phyloP scores from a whole-genome alignment of 2,797 vertebrate genomes.

The Darevskia nairensis region DNA sequence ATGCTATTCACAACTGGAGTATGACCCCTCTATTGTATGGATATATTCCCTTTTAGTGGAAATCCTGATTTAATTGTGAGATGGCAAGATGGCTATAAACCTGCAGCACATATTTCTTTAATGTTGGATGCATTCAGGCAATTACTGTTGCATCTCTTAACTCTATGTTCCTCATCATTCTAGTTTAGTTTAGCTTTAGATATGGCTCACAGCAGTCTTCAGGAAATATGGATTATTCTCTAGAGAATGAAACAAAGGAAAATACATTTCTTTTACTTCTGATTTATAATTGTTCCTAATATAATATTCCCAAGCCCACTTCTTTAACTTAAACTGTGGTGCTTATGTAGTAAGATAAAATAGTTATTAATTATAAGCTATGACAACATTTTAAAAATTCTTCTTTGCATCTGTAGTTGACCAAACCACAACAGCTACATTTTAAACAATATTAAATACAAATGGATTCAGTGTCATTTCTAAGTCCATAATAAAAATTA shows the following conservation, averaged over 20 bases:
- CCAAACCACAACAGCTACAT: slow-evolving; percentile 82
- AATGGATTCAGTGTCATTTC: slow-evolving; percentile 87
- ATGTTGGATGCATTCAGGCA: slow-evolving; percentile 72
- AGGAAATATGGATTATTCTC: slow-evolving; percentile 76
- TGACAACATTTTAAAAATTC: slow-evolving; percentile 78
- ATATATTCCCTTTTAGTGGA: slow-evolving; percentile 73
- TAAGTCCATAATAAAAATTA: slow-evolving; percentile 86
- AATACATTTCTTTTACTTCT: slow-evolving; percentile 74
- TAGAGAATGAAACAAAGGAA: slow-evolving; percentile 80
- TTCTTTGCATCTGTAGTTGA: slow-evolving; percentile 79
- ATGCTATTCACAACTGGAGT: slow-evolving; percentile 53
- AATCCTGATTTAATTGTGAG: slow-evolving; percentile 71
- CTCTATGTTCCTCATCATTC: slow-evolving; percentile 70
- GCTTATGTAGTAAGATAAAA: slow-evolving; percentile 78
- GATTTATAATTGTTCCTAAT: slow-evolving; percentile 81
- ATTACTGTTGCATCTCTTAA: slow-evolving; percentile 73
- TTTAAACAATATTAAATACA: slow-evolving; percentile 85
- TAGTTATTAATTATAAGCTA: slow-evolving; percentile 80
- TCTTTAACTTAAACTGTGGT: slow-evolving; percentile 81
- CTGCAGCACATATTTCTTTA: slow-evolving; percentile 71
- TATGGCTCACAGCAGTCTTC: slow-evolving; percentile 83
- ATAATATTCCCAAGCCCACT: slow-evolving; percentile 80
- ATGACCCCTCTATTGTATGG: slow-evolving; percentile 57
- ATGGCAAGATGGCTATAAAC: slow-evolving; percentile 72
- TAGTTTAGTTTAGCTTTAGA: slow-evolving; percentile 72